Evolutionary conservation across 2,113 vertebrate genomes (phyloP), one percentile per base, ranked within the genome.

Genomic region (Laterallus jamaicensis): DNA sequence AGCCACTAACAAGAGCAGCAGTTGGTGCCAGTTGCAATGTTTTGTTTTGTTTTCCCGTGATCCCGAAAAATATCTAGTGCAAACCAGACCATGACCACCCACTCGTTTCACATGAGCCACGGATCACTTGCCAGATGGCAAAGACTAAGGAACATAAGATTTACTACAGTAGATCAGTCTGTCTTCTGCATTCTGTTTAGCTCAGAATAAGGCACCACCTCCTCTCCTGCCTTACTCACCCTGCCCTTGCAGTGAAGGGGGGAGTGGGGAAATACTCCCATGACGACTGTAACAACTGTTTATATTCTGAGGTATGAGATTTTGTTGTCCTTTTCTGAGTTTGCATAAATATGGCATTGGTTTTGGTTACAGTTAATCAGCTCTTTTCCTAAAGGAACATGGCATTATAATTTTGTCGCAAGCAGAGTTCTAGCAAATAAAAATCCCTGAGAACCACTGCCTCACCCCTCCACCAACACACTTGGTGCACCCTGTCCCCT

Each of bases 91-190:
- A 14, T 94, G 93, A 92, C 96, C 96, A 92, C 93, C 95, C 96
- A 96, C 96, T 97, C 91, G 3, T 97, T 97, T 97, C 96, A 96
- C 95, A 96, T 93, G 92, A 95, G 90, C 86, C 58, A 24, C 0
- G 11, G 54, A 79, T 90, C 83, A 73, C 86, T 92, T 96, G 95
- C 93, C 96, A 96, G 88, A 94, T 96, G 93, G 96, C 92, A 93
- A 84, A 71, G 44, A 35, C 60, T 91, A 55, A 76, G 92, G 92
- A 94, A 95, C 81, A 6, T 58, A 79, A 92, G 44, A 76, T 91
- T 90, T 92, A 82, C 80, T 86, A 20, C 74, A 92, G 82, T 60
- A 89, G 83, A 62, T 92, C 67, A 42, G 76, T 80, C 77, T 88
- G 42, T 79, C 80, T 85, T 31, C 59, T 63, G 73, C 14, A 2